These are phyloP conservation scores for Ophiothrix spiculata DNA, from an alignment of 35 echinoderm and acorn worm species.

Conservation along the genomic window DNA sequence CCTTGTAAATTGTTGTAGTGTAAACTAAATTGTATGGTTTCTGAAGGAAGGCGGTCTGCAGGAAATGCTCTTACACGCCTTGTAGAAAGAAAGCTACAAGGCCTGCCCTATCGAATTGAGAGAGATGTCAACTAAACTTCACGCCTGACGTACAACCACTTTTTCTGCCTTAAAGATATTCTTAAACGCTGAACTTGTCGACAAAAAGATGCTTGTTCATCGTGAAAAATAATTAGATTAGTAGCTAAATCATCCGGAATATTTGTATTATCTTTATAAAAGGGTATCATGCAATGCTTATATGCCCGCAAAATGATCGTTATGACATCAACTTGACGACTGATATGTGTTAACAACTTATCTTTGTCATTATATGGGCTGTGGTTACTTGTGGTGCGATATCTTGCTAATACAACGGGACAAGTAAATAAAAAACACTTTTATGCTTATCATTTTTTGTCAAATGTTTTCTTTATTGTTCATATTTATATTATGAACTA, in stretches of 20 bases:
- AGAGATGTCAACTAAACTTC: background rate
- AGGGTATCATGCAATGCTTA: background rate
- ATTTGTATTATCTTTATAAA: conserved; percentile 10
- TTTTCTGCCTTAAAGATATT: background rate
- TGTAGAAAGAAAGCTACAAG: background rate
- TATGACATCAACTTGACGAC: background rate
- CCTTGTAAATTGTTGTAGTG: no score
- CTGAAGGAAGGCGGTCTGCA: background rate
- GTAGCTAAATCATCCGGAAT: background rate
- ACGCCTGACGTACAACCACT: background rate
- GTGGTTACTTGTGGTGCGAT: no score
- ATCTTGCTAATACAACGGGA: no score
- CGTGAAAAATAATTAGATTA: conserved; percentile 5
- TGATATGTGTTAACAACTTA: conserved; percentile 2
- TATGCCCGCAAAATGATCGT: background rate
- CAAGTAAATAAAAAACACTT: no score
- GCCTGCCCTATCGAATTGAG: background rate
- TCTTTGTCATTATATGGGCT: background rate
- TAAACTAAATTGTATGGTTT: background rate
- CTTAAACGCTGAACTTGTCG: background rate
- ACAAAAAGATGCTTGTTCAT: conserved; percentile 3
- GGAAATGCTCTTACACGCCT: conserved; percentile 3
- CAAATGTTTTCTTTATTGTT: no score
- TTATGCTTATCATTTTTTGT: no score
- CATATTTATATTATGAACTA: no score